Conservation (phyloP, 1,140 invertebrate genomes). For the Plutomurus gul region DNA sequence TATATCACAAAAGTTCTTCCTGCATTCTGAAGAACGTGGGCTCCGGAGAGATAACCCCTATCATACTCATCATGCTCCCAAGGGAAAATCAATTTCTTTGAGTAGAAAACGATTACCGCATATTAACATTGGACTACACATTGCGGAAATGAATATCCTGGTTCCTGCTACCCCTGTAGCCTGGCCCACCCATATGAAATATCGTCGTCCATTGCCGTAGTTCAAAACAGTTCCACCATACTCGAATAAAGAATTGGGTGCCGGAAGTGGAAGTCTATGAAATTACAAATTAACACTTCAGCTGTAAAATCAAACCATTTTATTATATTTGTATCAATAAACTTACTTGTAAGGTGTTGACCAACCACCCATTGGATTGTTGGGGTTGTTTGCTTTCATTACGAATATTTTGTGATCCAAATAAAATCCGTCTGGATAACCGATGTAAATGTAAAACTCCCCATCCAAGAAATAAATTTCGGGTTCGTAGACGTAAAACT, state of each 20-base stretch:
- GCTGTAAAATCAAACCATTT: neutral
- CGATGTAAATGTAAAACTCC: neutral
- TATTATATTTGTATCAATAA: neutral
- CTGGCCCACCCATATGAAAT: conserved; percentile 27
- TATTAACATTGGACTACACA: neutral
- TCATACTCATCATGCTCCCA: neutral
- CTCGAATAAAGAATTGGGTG: neutral
- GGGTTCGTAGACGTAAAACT: neutral
- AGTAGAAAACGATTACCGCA: neutral
- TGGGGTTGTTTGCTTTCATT: neutral
- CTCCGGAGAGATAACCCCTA: neutral
- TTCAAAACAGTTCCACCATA: conserved; percentile 11
- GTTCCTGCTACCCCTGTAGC: too few relatives aligned
- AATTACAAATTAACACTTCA: neutral
- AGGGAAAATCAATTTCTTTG: neutral
- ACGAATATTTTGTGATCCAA: neutral
- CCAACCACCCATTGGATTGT: neutral
- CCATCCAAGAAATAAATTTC: neutral
- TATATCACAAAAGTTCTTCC: neutral
- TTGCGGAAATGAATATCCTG: neutral
- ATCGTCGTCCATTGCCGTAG: conserved; percentile 34
- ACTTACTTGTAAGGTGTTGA: neutral
- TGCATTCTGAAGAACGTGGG: neutral
- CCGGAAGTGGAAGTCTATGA: neutral
- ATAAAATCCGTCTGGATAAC: neutral